A percentile compares a stretch with the other conserved stretches of the same genome.
Conservation (phyloP, 2,797 vertebrate genomes). For the Austrolebias charrua region DNA sequence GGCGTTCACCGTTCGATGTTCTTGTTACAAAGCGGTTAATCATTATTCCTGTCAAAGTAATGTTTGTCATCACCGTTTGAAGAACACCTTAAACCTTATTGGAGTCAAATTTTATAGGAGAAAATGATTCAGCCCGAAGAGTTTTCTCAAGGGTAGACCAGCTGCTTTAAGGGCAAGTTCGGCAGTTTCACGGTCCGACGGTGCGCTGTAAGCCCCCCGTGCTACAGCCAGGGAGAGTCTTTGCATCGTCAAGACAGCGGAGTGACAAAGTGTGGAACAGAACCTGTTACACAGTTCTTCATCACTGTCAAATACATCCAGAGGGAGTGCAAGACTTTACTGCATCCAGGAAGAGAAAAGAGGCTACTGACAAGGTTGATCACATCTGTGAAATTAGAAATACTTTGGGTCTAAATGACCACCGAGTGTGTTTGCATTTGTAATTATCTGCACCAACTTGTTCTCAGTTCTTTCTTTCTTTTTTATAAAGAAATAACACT, state of each 20-base stretch:
- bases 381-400: conserved; percentile 80
- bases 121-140: conserved; percentile 47
- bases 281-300: conserved; percentile 72
- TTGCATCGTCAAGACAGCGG: conserved; percentile 48
- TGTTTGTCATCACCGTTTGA: conserved; percentile 43
- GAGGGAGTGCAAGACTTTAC: conserved; percentile 44
- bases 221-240: conserved; percentile 41
- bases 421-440: conserved; percentile 69
- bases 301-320: conserved; percentile 59
- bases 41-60: conserved; percentile 51
- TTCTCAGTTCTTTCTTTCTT: conserved; percentile 6
- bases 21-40: conserved; percentile 34
- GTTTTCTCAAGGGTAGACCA: conserved; percentile 67
- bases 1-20: conserved; percentile 37
- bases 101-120: conserved; percentile 58
- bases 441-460: conserved; percentile 64
- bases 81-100: conserved; percentile 32
- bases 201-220: conserved; percentile 29
- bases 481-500: conserved; percentile 34
- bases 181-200: conserved; percentile 66
- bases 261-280: conserved; percentile 59
- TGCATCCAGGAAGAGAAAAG: conserved; percentile 39
- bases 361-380: conserved; percentile 68
- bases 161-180: conserved; percentile 66
- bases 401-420: conserved; percentile 64